Evolutionary conservation across 1,140 invertebrate genomes (phyloP), one percentile per base, ranked within the genome.

Genomic region (Drosophila triauraria): DNA sequence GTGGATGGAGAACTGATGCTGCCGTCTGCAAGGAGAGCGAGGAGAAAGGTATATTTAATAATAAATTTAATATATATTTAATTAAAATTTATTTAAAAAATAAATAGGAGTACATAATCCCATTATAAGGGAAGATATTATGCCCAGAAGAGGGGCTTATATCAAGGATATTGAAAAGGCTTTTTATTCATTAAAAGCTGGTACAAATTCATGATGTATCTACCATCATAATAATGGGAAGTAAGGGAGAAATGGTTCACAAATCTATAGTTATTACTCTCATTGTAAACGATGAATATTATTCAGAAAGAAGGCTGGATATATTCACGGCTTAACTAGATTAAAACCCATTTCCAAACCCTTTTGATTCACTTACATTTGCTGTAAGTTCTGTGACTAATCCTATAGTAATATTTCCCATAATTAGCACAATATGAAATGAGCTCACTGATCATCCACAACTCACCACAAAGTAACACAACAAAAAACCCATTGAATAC

Each of bases 1-100:
- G 91, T 92, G 78, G 91, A 91, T 75, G 91, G 91, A 91, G 91
- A 90, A 81, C 91, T 92, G 85, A 92, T 87, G 82, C 79, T 91
- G 76, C 82, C 91, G 78, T 92, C 91, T 92, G 62, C 12, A 78
- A 80, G 12, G 5, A 47, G 10, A 32, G 9, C 40, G 8, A 43
- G 8, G 8, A 38, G 20, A 64, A 13, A 20, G 27, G 32, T 54
- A 8, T 4, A 30, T 8, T 9, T n/a, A 4, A 17, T 12, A 46
- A 46, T 17, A 46, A 12, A 20, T 20, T 20, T 20, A 20, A 20
- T 20, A 20, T 20, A 20, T 20, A 20, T 20, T 20, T 20, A 20
- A 20, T 20, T 20, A 20, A 20, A 1, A 20, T 20, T 20, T 20
- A 20, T n/a, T 2, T n/a, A 17, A n/a, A 51, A 30, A 30, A 17